Conservation (phyloP, 2,113 vertebrate genomes). For the Vulpes ferrilata region DNA sequence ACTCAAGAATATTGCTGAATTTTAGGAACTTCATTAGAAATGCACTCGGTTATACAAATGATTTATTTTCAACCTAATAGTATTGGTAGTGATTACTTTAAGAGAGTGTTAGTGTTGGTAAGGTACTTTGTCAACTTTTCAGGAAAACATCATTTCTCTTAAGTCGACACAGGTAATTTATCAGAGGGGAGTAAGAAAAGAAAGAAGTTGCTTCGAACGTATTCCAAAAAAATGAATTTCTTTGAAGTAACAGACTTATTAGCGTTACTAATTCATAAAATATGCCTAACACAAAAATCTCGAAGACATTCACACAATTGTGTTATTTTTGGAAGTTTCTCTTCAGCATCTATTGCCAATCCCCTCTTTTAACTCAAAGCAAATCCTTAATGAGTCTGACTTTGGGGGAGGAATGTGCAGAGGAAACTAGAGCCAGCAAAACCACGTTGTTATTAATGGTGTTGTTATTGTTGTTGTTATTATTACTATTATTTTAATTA, state of each 20-base stretch:
- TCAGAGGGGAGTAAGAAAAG: conserved; percentile 7
- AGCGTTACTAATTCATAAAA: conserved; percentile 47
- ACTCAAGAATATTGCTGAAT: conserved; percentile 30
- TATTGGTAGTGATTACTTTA: conserved; percentile 48
- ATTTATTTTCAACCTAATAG: conserved; percentile 65
- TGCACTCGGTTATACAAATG: conserved; percentile 17
- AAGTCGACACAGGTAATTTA: conserved; percentile 54
- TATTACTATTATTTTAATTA: neutral
- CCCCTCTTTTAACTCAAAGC: neutral
- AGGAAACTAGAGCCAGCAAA: neutral
- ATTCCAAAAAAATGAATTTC: conserved; percentile 41
- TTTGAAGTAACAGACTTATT: conserved; percentile 29
- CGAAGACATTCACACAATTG: neutral
- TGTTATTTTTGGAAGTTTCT: neutral
- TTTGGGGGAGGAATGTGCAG: neutral
- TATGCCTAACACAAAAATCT: neutral
- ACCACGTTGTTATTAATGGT: neutral
- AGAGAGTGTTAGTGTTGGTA: conserved; percentile 2
- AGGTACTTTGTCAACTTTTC: conserved; percentile 65
- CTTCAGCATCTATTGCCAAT: neutral
- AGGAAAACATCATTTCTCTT: conserved; percentile 66
- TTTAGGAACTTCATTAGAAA: conserved; percentile 55
- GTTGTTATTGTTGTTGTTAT: too few species aligned
- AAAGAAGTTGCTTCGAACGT: conserved; percentile 53
- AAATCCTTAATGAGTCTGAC: neutral